Conservation (phyloP, 2,113 vertebrate genomes). For the Nicator chloris region DNA sequence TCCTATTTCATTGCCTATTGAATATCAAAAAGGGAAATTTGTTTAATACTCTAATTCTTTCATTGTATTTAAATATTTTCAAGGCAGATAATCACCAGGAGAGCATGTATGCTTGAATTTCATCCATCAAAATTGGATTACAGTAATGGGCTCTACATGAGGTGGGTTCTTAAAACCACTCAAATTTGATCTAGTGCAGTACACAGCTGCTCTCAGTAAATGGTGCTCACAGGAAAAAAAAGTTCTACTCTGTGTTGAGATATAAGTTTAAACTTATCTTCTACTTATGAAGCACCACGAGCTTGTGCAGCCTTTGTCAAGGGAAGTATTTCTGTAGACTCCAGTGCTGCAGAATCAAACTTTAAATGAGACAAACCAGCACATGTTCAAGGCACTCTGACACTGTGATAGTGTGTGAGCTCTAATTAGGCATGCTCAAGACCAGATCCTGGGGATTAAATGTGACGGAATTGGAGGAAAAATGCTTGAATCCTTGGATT, state of each 20-base stretch:
- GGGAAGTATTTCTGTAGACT: not conserved
- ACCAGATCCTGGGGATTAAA: not conserved
- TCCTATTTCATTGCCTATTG: not conserved
- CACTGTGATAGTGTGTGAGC: not conserved
- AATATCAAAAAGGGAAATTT: constrained; percentile 8
- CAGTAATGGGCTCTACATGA: constrained; percentile 33
- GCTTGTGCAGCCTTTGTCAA: not conserved
- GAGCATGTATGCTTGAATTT: constrained; percentile 19
- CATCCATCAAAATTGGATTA: constrained; percentile 48
- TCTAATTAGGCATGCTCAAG: not conserved
- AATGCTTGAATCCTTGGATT: not conserved
- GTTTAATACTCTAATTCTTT: constrained; percentile 27
- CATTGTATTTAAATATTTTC: constrained; percentile 53
- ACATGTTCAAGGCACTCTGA: not conserved
- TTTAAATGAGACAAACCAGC: not conserved
- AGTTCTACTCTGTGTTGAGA: not conserved
- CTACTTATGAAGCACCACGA: not conserved
- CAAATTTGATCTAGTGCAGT: not conserved
- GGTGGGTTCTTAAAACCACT: constrained; percentile 23
- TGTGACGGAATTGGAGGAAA: not conserved
- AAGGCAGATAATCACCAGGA: constrained; percentile 12
- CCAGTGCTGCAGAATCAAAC: not conserved
- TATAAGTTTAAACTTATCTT: not conserved
- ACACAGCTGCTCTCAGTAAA: not conserved
- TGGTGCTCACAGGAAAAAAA: not conserved